phyloP scores from a whole-genome alignment of 2,888 invertebrate species.

The Cataglyphis altisquamis region DNA sequence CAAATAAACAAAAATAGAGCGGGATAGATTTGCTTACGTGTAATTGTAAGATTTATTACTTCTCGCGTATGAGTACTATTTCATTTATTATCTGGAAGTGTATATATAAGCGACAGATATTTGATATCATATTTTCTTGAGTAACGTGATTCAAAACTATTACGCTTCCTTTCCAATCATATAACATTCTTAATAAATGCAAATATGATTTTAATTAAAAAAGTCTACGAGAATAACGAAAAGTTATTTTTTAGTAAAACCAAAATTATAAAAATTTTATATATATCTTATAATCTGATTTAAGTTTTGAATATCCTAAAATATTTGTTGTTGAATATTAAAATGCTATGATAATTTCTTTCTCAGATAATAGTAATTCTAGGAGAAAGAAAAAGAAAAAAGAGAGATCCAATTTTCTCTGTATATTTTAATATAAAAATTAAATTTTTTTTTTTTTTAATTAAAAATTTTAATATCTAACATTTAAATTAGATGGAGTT shows the following conservation, averaged over 20 bases:
- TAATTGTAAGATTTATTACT: conserved; percentile 32
- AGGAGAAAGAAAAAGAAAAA: not conserved
- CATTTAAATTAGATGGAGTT: not conserved
- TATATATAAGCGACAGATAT: not conserved
- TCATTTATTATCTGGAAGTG: conserved; percentile 1
- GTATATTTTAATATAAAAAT: not conserved
- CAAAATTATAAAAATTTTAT: not conserved
- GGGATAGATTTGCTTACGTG: conserved; percentile 13
- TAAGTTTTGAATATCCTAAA: not conserved
- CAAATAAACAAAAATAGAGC: conserved; percentile 40
- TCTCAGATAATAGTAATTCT: not conserved
- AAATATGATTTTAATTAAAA: not conserved
- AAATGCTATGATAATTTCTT: not conserved
- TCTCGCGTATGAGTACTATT: not conserved
- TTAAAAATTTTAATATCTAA: not conserved
- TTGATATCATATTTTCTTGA: not conserved
- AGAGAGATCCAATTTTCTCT: not conserved
- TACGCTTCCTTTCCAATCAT: not conserved
- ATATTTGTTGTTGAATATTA: not conserved
- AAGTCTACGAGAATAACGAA: not conserved
- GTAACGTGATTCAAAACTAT: not conserved
- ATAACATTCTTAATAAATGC: not conserved
- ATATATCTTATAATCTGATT: not conserved
- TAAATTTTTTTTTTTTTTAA: not conserved
- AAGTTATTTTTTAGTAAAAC: not conserved